phyloP scores from a whole-genome alignment of 2,888 invertebrate species.

The Julus scandinavius region DNA sequence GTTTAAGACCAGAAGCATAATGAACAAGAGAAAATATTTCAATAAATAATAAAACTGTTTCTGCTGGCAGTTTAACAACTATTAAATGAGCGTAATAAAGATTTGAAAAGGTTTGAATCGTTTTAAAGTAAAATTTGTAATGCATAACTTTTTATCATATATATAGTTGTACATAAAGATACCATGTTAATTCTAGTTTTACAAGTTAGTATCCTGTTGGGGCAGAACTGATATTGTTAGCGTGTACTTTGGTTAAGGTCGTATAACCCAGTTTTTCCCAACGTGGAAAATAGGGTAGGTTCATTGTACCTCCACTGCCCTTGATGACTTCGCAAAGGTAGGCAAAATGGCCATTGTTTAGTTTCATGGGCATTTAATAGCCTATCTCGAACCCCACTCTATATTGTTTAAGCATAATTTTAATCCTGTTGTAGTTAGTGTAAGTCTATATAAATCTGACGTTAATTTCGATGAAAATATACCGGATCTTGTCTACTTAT shows the following conservation, averaged over 20 bases:
- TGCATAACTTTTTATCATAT: no score
- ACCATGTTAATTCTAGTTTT: background rate
- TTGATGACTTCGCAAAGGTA: background rate
- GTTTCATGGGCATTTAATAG: background rate
- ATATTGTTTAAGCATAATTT: background rate
- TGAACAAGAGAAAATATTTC: no score
- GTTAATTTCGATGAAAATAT: background rate
- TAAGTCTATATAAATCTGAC: background rate
- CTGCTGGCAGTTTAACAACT: no score
- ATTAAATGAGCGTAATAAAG: no score
- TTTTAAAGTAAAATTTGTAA: no score
- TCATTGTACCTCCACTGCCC: slow-evolving; percentile 4
- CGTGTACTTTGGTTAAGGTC: background rate
- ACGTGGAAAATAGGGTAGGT: background rate
- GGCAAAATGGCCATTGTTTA: background rate
- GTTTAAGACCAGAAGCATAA: no score
- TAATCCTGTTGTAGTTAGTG: background rate
- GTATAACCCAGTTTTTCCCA: slow-evolving; percentile 30
- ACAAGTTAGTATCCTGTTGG: slow-evolving; percentile 29
- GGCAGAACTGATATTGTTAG: background rate
- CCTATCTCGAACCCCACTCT: background rate
- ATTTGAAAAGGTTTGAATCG: no score
- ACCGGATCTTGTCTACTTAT: background rate
- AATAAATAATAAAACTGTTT: no score
- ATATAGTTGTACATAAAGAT: no score